phyloP scores from a whole-genome alignment of 2,888 invertebrate genomes.

The Caenorhabditis panamensis region DNA sequence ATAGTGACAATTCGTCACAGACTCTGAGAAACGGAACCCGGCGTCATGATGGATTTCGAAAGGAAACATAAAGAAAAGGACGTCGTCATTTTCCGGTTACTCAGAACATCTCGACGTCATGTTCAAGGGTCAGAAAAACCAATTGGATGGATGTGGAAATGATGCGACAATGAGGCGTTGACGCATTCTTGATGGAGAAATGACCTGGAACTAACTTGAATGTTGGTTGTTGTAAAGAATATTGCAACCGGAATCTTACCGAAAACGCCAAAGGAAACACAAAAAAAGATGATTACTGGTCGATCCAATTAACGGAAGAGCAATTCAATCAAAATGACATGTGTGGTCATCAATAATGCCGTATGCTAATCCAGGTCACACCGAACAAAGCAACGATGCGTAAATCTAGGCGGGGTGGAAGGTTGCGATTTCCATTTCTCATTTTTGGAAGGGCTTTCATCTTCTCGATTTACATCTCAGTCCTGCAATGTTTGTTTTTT shows the following conservation, averaged over 20 bases:
- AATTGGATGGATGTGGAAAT: conserved; percentile 33
- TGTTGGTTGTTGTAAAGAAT: too few relatives aligned
- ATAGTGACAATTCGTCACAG: conserved; percentile 38
- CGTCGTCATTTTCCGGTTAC: conserved; percentile 9
- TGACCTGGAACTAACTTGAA: conserved; percentile 11
- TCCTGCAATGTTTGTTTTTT: too few relatives aligned
- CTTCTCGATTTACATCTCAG: too few relatives aligned
- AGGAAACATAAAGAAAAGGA: conserved; percentile 3
- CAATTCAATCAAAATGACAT: neutral
- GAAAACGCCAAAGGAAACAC: too few relatives aligned
- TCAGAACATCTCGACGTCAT: conserved; percentile 19
- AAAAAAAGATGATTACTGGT: too few relatives aligned
- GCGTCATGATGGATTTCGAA: conserved; percentile 24
- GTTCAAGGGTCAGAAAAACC: conserved; percentile 19
- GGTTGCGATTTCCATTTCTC: too few relatives aligned
- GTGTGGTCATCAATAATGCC: neutral
- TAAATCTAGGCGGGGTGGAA: neutral
- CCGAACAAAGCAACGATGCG: neutral
- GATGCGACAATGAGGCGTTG: conserved; percentile 24
- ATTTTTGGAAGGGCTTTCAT: too few relatives aligned
- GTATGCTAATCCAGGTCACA: neutral
- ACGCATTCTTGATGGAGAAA: conserved; percentile 2
- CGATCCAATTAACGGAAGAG: neutral
- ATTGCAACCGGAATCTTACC: too few relatives aligned
- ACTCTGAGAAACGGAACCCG: neutral